Conservation (phyloP, 2,797 vertebrate species). For the Lemur catta region DNA sequence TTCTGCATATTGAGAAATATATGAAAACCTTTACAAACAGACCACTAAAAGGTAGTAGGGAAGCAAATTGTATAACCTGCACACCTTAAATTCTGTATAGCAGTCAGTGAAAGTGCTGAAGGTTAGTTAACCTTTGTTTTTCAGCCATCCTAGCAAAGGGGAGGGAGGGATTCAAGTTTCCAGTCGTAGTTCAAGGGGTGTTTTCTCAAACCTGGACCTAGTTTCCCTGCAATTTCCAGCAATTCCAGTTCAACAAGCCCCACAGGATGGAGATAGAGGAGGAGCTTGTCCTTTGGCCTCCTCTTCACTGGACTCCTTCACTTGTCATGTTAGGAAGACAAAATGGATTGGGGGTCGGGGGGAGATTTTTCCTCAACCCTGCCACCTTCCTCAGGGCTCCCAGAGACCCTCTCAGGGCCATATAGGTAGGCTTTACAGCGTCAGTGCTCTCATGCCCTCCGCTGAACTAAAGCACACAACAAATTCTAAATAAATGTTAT, state of each 20-base stretch:
- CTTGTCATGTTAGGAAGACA: not conserved
- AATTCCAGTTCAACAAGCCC: not conserved
- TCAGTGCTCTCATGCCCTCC: not conserved
- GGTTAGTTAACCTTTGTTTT: not conserved
- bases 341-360: not conserved
- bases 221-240: not conserved
- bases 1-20: not conserved
- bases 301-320: not conserved
- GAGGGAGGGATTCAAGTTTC: not conserved
- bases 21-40: not conserved
- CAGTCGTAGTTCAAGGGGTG: not conserved
- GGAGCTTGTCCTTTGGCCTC: not conserved
- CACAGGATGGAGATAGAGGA: rapidly evolving
- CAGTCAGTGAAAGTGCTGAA: not conserved
- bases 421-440: not conserved
- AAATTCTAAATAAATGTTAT: not conserved
- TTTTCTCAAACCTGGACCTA: not conserved
- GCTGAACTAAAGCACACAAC: not conserved
- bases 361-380: not conserved
- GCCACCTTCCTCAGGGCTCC: not conserved
- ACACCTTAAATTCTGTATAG: not conserved
- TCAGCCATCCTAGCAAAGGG: not conserved
- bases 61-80: no score
- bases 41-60: not conserved
- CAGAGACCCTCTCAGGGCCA: not conserved